These are phyloP conservation scores for Lordiphosa clarofinis DNA, from an alignment of 1,140 invertebrate genomes.

Conservation along the genomic window DNA sequence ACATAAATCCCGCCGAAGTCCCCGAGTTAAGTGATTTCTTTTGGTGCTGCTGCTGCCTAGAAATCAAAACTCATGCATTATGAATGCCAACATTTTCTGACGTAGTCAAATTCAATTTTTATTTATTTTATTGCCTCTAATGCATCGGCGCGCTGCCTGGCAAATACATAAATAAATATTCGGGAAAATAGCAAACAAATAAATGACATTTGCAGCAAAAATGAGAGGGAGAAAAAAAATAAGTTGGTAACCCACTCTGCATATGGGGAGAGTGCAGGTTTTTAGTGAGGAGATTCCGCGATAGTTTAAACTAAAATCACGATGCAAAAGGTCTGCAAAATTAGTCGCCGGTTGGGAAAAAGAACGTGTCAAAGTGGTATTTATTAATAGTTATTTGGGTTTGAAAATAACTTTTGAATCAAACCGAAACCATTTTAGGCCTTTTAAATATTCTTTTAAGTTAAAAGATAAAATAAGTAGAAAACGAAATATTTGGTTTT, in stretches of 20 bases:
- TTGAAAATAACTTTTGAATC: too few species aligned
- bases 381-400: too few species aligned
- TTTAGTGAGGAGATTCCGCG: background rate
- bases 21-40: constrained; percentile 54
- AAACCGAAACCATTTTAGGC: too few species aligned
- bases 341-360: too few species aligned
- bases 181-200: constrained; percentile 44
- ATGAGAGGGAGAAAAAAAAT: constrained; percentile 8
- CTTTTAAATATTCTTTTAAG: too few species aligned
- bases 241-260: constrained; percentile 29
- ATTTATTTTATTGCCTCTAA: constrained; percentile 77
- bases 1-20: constrained; percentile 61
- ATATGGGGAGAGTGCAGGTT: constrained; percentile 18
- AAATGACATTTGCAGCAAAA: constrained; percentile 41
- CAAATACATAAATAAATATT: constrained; percentile 71
- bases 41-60: constrained; percentile 52
- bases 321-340: too few species aligned
- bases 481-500: too few species aligned
- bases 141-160: constrained; percentile 64
- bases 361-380: too few species aligned
- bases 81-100: constrained; percentile 75
- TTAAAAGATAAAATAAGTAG: too few species aligned
- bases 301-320: too few species aligned
- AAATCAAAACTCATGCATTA: constrained; percentile 78
- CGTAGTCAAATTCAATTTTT: constrained; percentile 76